phyloP scores from a whole-genome alignment of 1,140 invertebrate species.

The Musca vetustissima region DNA sequence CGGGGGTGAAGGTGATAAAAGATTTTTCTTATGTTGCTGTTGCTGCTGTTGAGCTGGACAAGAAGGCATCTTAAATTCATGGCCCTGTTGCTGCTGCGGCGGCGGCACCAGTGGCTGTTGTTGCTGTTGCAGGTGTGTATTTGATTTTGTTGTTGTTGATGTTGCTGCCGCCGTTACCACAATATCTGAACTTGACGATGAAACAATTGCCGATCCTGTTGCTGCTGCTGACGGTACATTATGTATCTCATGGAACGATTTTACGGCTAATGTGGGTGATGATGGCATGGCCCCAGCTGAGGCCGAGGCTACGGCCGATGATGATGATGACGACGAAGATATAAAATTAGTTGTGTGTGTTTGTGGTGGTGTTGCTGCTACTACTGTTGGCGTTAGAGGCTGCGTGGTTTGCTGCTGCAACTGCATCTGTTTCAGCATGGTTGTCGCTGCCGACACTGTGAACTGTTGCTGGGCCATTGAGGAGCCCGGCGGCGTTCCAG shows the following conservation, averaged over 20 bases:
- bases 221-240: background rate
- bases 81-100: constrained; percentile 12
- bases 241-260: background rate
- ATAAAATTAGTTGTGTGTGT: constrained; percentile 25
- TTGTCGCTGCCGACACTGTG: constrained; percentile 14
- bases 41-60: background rate
- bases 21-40: constrained; percentile 4
- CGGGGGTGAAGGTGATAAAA: constrained; percentile 3
- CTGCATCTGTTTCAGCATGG: constrained; percentile 27
- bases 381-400: constrained; percentile 33
- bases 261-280: constrained; percentile 25
- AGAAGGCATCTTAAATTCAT: constrained; percentile 18
- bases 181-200: too few relatives aligned
- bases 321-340: constrained; percentile 30
- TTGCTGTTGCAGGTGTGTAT: constrained; percentile 13
- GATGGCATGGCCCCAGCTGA: background rate
- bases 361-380: too few relatives aligned
- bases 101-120: constrained; percentile 11
- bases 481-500: background rate
- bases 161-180: background rate
- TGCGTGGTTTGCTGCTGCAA: constrained; percentile 26
- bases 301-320: background rate
- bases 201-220: too few relatives aligned
- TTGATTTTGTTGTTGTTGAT: constrained; percentile 20
- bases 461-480: too few relatives aligned